Conservation (phyloP, 2,113 vertebrate species). For the Psettodes erumei region DNA sequence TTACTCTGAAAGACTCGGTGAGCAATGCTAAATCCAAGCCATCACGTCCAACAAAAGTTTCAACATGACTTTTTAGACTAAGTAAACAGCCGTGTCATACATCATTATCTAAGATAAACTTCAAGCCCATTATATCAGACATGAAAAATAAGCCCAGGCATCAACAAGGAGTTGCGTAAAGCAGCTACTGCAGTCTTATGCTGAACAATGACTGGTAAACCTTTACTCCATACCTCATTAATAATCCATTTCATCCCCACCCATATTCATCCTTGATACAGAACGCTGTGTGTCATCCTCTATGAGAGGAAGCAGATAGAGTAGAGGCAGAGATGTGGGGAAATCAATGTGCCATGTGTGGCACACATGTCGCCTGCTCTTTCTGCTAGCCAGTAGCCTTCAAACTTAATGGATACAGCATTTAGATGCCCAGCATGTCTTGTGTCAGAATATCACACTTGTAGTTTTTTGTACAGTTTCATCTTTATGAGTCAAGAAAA, state of each 20-base stretch:
- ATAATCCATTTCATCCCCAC: slow-evolving; percentile 56
- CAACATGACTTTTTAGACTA: not conserved
- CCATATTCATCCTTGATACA: slow-evolving; percentile 59
- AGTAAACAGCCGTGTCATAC: slow-evolving; percentile 14
- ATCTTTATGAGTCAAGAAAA: not conserved
- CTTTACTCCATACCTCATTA: slow-evolving; percentile 54
- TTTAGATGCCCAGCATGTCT: not conserved
- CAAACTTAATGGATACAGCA: slow-evolving; percentile 27
- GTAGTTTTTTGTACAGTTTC: not conserved
- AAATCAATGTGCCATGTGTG: slow-evolving; percentile 35
- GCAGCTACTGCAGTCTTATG: not conserved
- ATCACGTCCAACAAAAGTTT: not conserved
- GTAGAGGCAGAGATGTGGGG: slow-evolving; percentile 18
- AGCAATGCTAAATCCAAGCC: not conserved
- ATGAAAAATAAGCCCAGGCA: slow-evolving; percentile 3
- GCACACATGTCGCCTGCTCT: slow-evolving; percentile 3
- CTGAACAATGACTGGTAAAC: slow-evolving; percentile 35
- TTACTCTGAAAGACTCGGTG: not conserved
- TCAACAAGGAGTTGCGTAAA: slow-evolving; percentile 6
- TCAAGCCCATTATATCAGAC: slow-evolving; percentile 4
- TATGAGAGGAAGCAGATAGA: slow-evolving; percentile 1
- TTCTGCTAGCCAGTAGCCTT: not conserved
- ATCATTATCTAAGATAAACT: slow-evolving; percentile 6
- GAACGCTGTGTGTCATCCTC: slow-evolving; percentile 22
- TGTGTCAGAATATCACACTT: not conserved